phyloP scores from a whole-genome alignment of 2,797 vertebrate species.

The Paguma larvata region DNA sequence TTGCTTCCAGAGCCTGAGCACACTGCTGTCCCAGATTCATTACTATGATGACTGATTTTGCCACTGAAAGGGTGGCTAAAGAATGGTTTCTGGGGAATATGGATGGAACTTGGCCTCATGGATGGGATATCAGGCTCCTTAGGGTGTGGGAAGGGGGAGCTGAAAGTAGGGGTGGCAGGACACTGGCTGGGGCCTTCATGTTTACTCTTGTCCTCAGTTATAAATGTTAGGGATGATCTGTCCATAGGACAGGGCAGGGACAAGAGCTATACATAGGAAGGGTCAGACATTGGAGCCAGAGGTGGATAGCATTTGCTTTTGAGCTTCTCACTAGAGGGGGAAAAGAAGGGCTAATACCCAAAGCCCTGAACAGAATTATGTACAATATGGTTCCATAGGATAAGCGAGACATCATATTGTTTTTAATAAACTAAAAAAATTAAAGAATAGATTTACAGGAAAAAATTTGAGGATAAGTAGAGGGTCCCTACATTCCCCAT shows the following conservation, averaged over 20 bases:
- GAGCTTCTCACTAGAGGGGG: background rate
- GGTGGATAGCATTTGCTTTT: background rate
- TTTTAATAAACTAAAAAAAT: background rate
- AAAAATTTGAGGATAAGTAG: background rate
- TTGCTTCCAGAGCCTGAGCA: background rate
- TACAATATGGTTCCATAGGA: background rate
- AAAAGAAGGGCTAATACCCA: background rate
- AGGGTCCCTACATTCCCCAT: background rate
- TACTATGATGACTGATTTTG: conserved; percentile 11
- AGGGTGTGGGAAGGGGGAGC: too few species aligned
- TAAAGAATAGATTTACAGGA: conserved; percentile 9
- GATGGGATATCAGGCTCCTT: background rate
- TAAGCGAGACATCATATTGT: background rate
- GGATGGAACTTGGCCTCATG: background rate
- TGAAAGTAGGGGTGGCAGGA: background rate
- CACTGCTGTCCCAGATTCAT: background rate
- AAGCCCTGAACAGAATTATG: conserved; percentile 28
- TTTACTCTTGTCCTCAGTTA: background rate
- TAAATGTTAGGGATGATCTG: background rate
- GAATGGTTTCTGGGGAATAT: background rate
- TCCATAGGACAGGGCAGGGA: background rate
- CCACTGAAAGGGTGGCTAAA: background rate
- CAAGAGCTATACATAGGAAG: background rate
- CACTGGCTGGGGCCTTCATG: background rate
- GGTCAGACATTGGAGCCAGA: background rate